These are phyloP conservation scores for Atherinosoma microstoma DNA, from an alignment of 2,797 vertebrate genomes.

Conservation along the genomic window DNA sequence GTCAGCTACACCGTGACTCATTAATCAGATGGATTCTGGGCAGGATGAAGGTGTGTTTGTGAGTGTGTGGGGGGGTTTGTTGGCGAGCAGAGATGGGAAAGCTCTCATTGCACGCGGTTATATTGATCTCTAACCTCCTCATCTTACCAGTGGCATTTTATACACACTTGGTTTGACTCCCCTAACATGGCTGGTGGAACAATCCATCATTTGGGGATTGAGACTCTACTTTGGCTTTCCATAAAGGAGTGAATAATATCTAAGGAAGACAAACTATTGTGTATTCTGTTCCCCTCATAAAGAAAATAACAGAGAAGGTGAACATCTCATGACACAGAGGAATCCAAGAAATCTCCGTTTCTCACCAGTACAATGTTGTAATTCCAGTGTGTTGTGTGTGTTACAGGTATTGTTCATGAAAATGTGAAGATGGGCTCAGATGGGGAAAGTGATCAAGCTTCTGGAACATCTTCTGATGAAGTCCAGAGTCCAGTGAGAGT, in stretches of 20 bases:
- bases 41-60: slow-evolving; percentile 13
- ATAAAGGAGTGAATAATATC: slow-evolving; percentile 26
- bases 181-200: slow-evolving; percentile 45
- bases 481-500: slow-evolving; percentile 88
- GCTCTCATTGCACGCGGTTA: slow-evolving; percentile 62
- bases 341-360: not conserved
- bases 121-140: slow-evolving; percentile 71
- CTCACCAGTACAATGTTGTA: not conserved
- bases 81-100: slow-evolving; percentile 46
- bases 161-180: slow-evolving; percentile 45
- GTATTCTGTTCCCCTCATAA: slow-evolving; percentile 6
- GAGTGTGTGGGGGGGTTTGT: slow-evolving; percentile 4
- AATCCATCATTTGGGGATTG: slow-evolving; percentile 42
- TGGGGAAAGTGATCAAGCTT: slow-evolving; percentile 88
- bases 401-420: slow-evolving; percentile 83
- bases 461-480: slow-evolving; percentile 87
- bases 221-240: slow-evolving; percentile 18
- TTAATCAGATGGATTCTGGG: slow-evolving; percentile 70
- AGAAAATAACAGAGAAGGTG: not conserved
- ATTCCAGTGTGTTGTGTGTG: slow-evolving; percentile 34
- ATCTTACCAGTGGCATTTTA: slow-evolving; percentile 61
- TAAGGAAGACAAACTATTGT: slow-evolving; percentile 20
- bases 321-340: not conserved
- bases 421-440: slow-evolving; percentile 88
- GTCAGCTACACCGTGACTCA: slow-evolving; percentile 69